Percentiles rank a stretch among this genome's conserved stretches.
Evolutionary conservation across 2,113 vertebrate genomes (phyloP).

Genomic region (Syngnathus floridae): DNA sequence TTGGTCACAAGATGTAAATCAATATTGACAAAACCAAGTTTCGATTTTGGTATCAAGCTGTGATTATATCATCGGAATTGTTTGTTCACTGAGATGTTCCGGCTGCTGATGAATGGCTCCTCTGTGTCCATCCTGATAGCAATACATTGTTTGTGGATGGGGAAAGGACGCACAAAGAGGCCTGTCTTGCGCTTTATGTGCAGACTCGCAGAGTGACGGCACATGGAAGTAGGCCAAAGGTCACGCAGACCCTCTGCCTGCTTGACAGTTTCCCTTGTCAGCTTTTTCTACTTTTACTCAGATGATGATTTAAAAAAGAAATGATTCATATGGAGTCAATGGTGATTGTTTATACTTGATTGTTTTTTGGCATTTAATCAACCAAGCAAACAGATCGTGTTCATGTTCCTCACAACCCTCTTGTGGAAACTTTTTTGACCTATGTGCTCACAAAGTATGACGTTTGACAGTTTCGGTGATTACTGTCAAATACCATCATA

Average conservation of each 20-base stretch:
- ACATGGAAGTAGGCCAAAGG: constrained; percentile 52
- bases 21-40: not conserved
- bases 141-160: constrained; percentile 49
- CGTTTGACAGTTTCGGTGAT: not conserved
- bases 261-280: constrained; percentile 25
- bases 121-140: constrained; percentile 44
- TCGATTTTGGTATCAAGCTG: constrained; percentile 4
- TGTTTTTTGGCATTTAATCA: not conserved
- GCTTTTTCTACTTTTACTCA: constrained; percentile 8
- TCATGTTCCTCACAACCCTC: not conserved
- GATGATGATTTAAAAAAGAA: not conserved
- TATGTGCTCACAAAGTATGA: not conserved
- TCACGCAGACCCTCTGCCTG: constrained; percentile 37
- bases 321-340: not conserved
- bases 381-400: not conserved
- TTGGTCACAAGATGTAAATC: not conserved
- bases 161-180: constrained; percentile 42
- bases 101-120: constrained; percentile 37
- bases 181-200: constrained; percentile 52
- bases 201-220: constrained; percentile 30
- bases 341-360: not conserved
- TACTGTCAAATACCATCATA: not conserved
- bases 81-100: constrained; percentile 41
- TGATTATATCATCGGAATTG: constrained; percentile 13
- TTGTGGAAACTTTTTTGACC: not conserved